Conservation (phyloP, 2,113 vertebrate species). For the Sarotherodon lohbergeri region DNA sequence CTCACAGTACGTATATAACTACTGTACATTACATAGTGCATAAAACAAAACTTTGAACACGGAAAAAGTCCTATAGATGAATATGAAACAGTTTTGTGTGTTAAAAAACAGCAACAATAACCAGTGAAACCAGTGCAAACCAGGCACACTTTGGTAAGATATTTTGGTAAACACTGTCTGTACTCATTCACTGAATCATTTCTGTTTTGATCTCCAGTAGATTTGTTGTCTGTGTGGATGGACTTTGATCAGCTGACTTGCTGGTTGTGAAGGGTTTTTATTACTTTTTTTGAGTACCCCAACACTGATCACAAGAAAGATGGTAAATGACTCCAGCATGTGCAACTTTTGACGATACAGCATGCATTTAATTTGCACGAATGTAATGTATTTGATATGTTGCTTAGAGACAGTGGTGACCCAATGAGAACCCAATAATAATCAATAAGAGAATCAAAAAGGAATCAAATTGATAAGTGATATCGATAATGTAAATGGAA, state of each 20-base stretch:
- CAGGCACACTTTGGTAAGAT: neutral
- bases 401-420: neutral
- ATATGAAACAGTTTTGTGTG: neutral
- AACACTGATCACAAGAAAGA: neutral
- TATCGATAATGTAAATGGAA: neutral
- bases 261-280: neutral
- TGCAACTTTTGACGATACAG: neutral
- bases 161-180: neutral
- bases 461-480: accelerated
- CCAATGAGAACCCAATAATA: neutral
- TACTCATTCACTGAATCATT: neutral
- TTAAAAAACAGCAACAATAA: neutral
- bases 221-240: neutral
- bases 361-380: neutral
- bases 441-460: neutral
- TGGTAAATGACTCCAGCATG: neutral
- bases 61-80: neutral
- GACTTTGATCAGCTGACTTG: neutral
- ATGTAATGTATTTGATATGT: neutral
- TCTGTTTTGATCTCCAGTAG: neutral
- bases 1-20: neutral
- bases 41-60: neutral
- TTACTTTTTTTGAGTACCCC: neutral
- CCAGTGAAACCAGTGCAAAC: neutral
- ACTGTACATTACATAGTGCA: neutral